Evolutionary conservation across 1,140 invertebrate genomes (phyloP).

Genomic region (Drosophila nigromelanica): DNA sequence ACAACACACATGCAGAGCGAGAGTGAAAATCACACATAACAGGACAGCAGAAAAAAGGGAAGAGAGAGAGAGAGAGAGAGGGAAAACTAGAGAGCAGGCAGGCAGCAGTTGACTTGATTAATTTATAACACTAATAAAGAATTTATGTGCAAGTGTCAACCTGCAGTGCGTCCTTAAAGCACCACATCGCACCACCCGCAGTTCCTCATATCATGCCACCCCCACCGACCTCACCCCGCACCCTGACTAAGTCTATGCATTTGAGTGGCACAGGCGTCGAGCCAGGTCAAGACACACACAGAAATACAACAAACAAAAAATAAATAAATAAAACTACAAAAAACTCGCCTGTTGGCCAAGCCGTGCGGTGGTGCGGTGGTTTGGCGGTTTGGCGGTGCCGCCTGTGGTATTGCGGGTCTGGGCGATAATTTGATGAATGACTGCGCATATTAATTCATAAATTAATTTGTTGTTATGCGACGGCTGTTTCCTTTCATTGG

Average conservation of each 20-base stretch:
- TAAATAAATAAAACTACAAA: constrained; percentile 7
- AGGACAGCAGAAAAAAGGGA: constrained; percentile 26
- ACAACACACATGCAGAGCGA: constrained; percentile 14
- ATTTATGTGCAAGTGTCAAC: constrained; percentile 79
- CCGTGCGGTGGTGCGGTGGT: neutral
- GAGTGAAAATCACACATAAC: constrained; percentile 33
- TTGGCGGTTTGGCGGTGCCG: neutral
- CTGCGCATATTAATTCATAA: constrained; percentile 80
- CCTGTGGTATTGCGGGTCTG: constrained; percentile 17
- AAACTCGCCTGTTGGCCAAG: constrained; percentile 24
- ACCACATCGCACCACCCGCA: constrained; percentile 19
- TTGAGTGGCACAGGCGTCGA: constrained; percentile 5
- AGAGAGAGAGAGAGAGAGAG: constrained; percentile 36
- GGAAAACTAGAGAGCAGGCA: constrained; percentile 32
- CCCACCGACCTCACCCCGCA: neutral
- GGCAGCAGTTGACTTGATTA: constrained; percentile 73
- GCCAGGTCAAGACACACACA: constrained; percentile 67
- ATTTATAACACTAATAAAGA: constrained; percentile 82
- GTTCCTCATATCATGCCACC: neutral
- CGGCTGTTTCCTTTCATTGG: constrained; percentile 55
- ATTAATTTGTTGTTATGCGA: constrained; percentile 73
- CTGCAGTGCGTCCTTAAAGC: constrained; percentile 65
- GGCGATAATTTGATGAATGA: constrained; percentile 76
- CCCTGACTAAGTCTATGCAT: constrained; percentile 3
- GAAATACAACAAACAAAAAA: constrained; percentile 2